Evolutionary conservation across 2,888 invertebrate genomes (phyloP).

Genomic region (Xylophagus ater): DNA sequence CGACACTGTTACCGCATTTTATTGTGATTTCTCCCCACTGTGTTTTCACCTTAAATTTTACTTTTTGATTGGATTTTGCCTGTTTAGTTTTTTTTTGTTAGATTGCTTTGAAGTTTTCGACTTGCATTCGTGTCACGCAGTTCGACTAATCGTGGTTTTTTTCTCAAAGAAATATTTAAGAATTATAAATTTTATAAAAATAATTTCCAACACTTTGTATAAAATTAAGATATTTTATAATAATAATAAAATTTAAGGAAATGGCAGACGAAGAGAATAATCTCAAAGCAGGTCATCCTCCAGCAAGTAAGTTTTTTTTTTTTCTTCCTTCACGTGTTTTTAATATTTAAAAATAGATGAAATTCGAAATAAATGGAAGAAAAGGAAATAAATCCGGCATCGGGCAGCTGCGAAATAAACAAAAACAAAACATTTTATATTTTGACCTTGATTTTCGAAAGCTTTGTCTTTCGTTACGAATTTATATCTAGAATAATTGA

Average conservation of each 20-base stretch:
- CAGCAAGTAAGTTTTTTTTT: conserved; percentile 57
- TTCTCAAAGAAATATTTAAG: background rate
- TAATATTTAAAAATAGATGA: background rate
- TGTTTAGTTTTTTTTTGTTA: no score
- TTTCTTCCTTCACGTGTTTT: conserved; percentile 2
- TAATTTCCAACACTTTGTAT: background rate
- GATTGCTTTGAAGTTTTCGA: conserved; percentile 13
- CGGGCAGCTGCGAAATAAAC: no score
- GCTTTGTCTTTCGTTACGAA: background rate
- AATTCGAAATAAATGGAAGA: background rate
- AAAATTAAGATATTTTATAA: conserved; percentile 1
- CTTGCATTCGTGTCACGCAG: conserved; percentile 10
- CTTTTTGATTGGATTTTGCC: no score
- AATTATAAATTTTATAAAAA: background rate
- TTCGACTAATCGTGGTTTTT: background rate
- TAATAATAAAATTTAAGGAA: conserved; percentile 11
- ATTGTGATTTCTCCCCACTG: background rate
- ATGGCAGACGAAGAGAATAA: conserved; percentile 55
- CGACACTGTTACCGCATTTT: no score
- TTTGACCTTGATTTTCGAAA: background rate
- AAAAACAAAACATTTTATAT: background rate
- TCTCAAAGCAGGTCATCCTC: conserved; percentile 79
- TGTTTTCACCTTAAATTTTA: no score
- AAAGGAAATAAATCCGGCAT: no score
- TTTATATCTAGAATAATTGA: conserved; percentile 3